phyloP scores from a whole-genome alignment of 2,797 vertebrate species.

The Pitangus sulphuratus region DNA sequence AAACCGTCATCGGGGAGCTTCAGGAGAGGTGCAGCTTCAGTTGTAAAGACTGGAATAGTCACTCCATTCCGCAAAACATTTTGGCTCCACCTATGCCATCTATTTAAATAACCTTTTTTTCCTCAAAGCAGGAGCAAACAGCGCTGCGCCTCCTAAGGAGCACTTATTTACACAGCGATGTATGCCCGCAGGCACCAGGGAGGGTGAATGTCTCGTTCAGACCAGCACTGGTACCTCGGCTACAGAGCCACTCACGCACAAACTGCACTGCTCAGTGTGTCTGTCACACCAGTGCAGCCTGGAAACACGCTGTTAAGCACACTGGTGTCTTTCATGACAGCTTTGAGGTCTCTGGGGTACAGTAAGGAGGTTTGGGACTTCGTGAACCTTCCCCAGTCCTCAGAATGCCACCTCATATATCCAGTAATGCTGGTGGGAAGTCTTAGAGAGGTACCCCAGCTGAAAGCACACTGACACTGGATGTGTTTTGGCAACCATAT shows the following conservation, averaged over 20 bases:
- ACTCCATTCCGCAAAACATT: neutral
- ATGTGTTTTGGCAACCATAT: neutral
- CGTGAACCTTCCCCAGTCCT: neutral
- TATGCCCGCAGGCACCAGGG: neutral
- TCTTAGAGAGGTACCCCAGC: neutral
- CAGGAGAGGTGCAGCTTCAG: neutral
- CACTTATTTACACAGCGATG: neutral
- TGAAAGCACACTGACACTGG: neutral
- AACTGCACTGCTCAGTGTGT: neutral
- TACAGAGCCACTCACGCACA: neutral
- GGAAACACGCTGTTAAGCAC: neutral
- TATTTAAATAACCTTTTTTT: slow-evolving; percentile 4
- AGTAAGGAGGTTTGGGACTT: fast-evolving
- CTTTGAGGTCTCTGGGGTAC: neutral
- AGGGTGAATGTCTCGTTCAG: neutral
- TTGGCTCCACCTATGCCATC: neutral
- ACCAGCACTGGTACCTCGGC: neutral
- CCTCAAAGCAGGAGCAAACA: neutral
- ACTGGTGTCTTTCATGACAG: neutral
- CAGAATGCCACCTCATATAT: neutral
- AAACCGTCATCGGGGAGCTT: neutral
- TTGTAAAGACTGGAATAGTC: neutral
- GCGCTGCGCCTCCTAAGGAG: neutral
- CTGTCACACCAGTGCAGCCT: neutral
- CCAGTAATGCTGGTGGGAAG: neutral